Conservation (phyloP, 2,113 vertebrate genomes). For the Indicator indicator region DNA sequence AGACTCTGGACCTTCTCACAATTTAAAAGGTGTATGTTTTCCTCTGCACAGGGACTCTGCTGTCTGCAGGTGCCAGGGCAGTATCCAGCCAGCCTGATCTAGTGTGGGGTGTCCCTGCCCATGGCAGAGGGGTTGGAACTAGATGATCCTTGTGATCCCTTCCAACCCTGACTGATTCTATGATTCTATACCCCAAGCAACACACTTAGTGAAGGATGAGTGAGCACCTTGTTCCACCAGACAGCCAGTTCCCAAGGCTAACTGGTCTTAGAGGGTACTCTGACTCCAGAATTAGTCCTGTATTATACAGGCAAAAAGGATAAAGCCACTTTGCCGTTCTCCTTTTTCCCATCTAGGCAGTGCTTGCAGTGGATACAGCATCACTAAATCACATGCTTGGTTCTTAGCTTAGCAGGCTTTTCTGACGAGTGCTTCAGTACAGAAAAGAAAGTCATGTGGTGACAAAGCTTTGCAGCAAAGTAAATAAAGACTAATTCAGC, state of each 20-base stretch:
- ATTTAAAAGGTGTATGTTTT: background rate
- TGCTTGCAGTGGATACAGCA: background rate
- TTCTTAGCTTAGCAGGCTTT: constrained; percentile 25
- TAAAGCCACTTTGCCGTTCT: background rate
- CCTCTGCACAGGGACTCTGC: background rate
- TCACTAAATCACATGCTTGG: background rate
- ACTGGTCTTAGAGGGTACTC: background rate
- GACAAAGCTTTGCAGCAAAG: constrained; percentile 34
- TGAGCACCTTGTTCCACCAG: background rate
- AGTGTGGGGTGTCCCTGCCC: too few species aligned
- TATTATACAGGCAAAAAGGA: background rate
- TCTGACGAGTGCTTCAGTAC: background rate
- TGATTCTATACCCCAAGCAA: background rate
- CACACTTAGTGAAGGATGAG: background rate
- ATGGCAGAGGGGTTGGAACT: too few species aligned
- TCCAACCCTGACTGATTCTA: too few species aligned
- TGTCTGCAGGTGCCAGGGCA: background rate
- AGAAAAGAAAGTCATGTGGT: background rate
- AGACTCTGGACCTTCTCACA: background rate
- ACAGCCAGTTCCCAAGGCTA: background rate
- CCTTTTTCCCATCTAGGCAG: background rate
- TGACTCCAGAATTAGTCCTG: background rate
- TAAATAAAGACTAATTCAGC: constrained; percentile 55
- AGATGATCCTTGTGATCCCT: too few species aligned
- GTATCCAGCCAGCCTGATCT: too few species aligned